These are phyloP conservation scores for Cynopterus brachyotis DNA, from an alignment of 2,113 vertebrate species.

Conservation along the genomic window DNA sequence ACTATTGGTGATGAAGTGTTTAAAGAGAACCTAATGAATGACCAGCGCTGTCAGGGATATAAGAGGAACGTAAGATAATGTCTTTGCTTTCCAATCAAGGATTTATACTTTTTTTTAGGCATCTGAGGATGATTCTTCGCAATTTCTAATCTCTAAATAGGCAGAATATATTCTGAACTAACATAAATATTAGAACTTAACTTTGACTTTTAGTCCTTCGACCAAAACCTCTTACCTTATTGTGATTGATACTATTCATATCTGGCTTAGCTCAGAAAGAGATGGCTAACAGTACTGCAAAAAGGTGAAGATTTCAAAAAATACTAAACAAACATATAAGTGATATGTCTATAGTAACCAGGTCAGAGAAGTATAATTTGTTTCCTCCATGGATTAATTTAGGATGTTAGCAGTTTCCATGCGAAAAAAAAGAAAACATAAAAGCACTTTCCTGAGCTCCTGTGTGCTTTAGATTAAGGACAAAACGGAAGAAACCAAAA, in stretches of 20 bases:
- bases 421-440: neutral
- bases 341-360: neutral
- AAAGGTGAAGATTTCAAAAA: slow-evolving; percentile 7
- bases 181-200: slow-evolving; percentile 3
- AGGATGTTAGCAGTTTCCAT: neutral
- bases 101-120: neutral
- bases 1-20: neutral
- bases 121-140: neutral
- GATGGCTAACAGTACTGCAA: neutral
- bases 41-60: neutral
- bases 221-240: neutral
- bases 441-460: neutral
- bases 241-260: neutral
- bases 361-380: neutral
- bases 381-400: neutral
- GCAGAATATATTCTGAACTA: slow-evolving; percentile 1
- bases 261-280: slow-evolving; percentile 1
- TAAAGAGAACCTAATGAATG: neutral
- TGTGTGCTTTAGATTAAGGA: neutral
- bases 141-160: slow-evolving; percentile 14
- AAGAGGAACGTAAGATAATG: neutral
- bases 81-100: neutral
- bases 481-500: neutral
- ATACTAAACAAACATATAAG: neutral
- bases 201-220: neutral